phyloP scores from a whole-genome alignment of 2,888 invertebrate species.

The Ptilodon capucinus region DNA sequence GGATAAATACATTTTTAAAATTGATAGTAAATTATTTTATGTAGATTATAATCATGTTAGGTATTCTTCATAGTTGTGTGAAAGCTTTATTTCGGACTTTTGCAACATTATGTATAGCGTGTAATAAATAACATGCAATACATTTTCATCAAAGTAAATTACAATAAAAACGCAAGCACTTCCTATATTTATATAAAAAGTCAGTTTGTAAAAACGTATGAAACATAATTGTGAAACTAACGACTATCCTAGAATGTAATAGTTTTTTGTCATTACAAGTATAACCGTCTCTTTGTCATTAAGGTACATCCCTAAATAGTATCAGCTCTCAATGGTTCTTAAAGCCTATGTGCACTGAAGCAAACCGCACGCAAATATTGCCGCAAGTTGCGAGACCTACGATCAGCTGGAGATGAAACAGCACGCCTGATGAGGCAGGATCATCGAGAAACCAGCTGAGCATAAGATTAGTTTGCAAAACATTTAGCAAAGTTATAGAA shows the following conservation, averaged over 20 bases:
- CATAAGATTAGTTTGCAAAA: constrained; percentile 11
- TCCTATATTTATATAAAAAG: constrained; percentile 14
- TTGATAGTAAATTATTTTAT: too few relatives aligned
- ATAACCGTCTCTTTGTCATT: too few relatives aligned
- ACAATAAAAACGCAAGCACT: constrained; percentile 6
- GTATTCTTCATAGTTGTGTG: too few relatives aligned
- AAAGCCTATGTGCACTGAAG: constrained; percentile 25
- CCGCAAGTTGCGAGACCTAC: constrained; percentile 15
- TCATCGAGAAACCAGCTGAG: constrained; percentile 12
- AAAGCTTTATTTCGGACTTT: too few relatives aligned
- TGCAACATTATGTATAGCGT: too few relatives aligned
- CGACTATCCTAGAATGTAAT: too few relatives aligned
- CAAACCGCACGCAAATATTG: constrained; percentile 15
- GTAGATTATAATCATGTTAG: too few relatives aligned
- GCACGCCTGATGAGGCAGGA: constrained; percentile 22
- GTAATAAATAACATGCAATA: neutral
- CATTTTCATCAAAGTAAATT: neutral
- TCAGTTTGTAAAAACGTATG: neutral
- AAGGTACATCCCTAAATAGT: too few relatives aligned
- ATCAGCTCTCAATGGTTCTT: too few relatives aligned
- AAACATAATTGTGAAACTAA: neutral
- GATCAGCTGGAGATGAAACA: constrained; percentile 10
- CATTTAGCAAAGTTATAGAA: neutral
- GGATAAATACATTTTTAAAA: too few relatives aligned
- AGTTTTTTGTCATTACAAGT: too few relatives aligned